phyloP scores from a whole-genome alignment of 2,888 invertebrate species.

The Poecilus cupreus region DNA sequence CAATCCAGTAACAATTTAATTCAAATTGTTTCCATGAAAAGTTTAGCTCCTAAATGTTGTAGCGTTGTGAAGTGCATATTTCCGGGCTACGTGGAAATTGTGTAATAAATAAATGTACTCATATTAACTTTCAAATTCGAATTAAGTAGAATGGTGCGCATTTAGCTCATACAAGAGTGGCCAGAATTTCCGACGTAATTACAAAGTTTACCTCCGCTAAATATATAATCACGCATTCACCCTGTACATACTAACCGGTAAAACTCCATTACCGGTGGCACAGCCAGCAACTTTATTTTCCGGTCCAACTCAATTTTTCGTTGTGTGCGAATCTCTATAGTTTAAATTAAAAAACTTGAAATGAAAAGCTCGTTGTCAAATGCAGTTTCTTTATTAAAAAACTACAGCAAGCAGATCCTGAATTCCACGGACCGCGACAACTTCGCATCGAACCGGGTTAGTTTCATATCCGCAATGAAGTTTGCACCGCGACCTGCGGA shows the following conservation, averaged over 20 bases:
- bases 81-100: neutral
- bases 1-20: neutral
- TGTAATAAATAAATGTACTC: neutral
- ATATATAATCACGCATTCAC: conserved; percentile 20
- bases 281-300: neutral
- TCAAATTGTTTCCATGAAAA: neutral
- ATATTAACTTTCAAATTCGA: neutral
- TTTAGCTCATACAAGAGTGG: neutral
- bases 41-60: too few species aligned
- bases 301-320: conserved; percentile 21
- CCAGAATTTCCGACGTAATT: conserved; percentile 20
- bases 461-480: neutral
- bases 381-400: conserved; percentile 53
- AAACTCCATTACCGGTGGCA: neutral
- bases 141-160: neutral
- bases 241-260: neutral
- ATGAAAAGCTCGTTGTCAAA: conserved; percentile 47
- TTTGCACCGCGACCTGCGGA: neutral
- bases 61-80: neutral
- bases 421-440: neutral
- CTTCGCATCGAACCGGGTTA: neutral
- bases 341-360: conserved; percentile 55
- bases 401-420: conserved; percentile 6
- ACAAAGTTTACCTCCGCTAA: conserved; percentile 14
- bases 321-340: conserved; percentile 8